phyloP scores from a whole-genome alignment of 2,888 invertebrate genomes.

The Pecten maximus region DNA sequence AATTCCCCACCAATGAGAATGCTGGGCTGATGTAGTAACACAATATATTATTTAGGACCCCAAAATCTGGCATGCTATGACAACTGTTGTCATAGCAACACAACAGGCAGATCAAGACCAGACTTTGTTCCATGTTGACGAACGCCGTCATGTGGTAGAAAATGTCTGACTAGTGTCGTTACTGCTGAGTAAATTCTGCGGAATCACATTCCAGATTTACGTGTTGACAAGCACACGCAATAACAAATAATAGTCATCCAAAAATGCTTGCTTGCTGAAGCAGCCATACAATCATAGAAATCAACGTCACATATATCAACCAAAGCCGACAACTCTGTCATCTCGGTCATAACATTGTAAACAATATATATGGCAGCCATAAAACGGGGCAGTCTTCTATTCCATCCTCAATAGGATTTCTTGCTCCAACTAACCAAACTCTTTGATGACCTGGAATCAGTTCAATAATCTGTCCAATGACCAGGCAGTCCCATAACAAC shows the following conservation, averaged over 20 bases:
- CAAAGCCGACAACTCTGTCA: constrained; percentile 31
- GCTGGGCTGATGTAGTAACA: constrained; percentile 9
- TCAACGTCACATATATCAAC: constrained; percentile 23
- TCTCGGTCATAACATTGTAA: constrained; percentile 35
- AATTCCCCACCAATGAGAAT: constrained; percentile 6
- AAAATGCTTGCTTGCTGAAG: constrained; percentile 29
- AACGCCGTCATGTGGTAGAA: neutral
- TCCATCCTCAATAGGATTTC: constrained; percentile 17
- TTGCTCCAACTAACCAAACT: neutral
- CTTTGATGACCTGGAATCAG: neutral
- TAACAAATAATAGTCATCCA: constrained; percentile 35
- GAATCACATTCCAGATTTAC: constrained; percentile 30
- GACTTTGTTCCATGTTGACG: neutral
- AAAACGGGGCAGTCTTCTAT: constrained; percentile 38
- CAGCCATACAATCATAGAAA: constrained; percentile 30
- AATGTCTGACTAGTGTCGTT: constrained; percentile 35
- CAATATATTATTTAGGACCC: constrained; percentile 1
- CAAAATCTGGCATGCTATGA: neutral
- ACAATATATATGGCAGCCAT: constrained; percentile 38
- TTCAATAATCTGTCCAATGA: neutral
- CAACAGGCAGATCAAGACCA: constrained; percentile 15
- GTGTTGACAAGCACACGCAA: constrained; percentile 35
- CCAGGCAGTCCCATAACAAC: neutral
- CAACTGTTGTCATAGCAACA: constrained; percentile 20
- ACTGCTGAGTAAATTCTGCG: constrained; percentile 33